Base-by-base conservation (phyloP, 2,888 invertebrate genomes). In the Caenorhabditis angaria region DNA sequence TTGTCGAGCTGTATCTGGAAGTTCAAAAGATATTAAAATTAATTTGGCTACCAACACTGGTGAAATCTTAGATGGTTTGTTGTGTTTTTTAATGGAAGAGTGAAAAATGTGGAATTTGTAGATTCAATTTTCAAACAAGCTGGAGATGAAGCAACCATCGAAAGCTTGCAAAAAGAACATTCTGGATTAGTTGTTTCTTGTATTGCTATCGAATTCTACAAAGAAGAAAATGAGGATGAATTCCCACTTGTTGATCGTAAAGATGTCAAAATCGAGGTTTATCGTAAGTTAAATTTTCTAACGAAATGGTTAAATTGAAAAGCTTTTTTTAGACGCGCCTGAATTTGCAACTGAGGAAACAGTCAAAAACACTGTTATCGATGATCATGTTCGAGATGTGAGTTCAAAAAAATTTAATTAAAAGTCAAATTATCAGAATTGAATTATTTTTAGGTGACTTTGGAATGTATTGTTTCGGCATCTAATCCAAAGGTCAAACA, bases 401-500 rank as follows among this genome's bases (percentile, higher is more conserved):
- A 12, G 41, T 41, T 41, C 18, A 14, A 41, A 32, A 8, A 67
- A 8, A 12, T 24, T 6, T 48, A 18, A 6, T n/a, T 27, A 1
- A 18, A 41, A 10, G 18, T 41, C 41, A 10, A 18, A 12, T 2
- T 41, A n/a, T n/a, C n/a, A n/a, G n/a, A n/a, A n/a, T n/a, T n/a
- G n/a, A n/a, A 18, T 41, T 41, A 10, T 41, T 41, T 41, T 14
- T 14, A 41, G 41, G 41, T 56, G 2, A 64, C 56, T 8, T 64
- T 84, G 14, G 67, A 74, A 27, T 84, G 84, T 73, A 82, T 83
- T 55, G 81, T 83, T n/a, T 79, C 78, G n/a, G 62, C 65, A 8
- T 80, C 82, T 35, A 80, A 80, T 65, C 84, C 84, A 27, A 70
- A 76, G 20, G 78, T 77, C 14, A 65, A 69, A 18, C 76, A 82